phyloP scores from a whole-genome alignment of 2,888 invertebrate species.

The Oegoconia quadripuncta region DNA sequence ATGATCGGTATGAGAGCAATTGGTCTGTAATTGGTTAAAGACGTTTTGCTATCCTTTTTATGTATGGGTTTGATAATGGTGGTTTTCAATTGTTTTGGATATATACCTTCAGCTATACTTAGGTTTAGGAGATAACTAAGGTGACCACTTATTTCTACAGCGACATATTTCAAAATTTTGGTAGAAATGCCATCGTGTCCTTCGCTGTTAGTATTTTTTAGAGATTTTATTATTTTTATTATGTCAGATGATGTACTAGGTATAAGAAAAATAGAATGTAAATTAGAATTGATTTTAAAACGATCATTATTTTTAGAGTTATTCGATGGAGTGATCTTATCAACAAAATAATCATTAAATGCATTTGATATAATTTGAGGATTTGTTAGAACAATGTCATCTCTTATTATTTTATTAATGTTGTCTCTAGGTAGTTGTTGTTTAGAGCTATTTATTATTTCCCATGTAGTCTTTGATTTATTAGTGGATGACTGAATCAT shows the following conservation, averaged over 20 bases:
- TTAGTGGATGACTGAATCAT: background rate
- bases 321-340: background rate
- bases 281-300: background rate
- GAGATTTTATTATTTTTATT: background rate
- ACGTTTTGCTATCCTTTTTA: background rate
- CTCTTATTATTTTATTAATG: background rate
- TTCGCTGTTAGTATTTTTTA: conserved; percentile 14
- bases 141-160: background rate
- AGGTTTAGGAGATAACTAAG: conserved; percentile 9
- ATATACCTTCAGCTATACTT: conserved; percentile 9
- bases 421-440: background rate
- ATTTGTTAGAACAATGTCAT: background rate
- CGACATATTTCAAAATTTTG: conserved; percentile 6
- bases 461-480: conserved; percentile 7
- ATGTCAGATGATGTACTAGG: background rate
- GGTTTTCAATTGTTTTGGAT: conserved; percentile 5
- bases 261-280: background rate
- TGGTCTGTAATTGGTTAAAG: conserved; percentile 6
- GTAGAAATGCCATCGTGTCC: conserved; percentile 14
- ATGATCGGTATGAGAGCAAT: conserved; percentile 8
- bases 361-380: conserved; percentile 1
- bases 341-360: conserved; percentile 4
- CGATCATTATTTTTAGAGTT: background rate
- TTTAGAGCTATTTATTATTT: conserved; percentile 6
- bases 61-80: background rate